Evolutionary conservation across 2,797 vertebrate species (phyloP), one percentile per base, ranked within the genome.

Genomic region (Channa striata): DNA sequence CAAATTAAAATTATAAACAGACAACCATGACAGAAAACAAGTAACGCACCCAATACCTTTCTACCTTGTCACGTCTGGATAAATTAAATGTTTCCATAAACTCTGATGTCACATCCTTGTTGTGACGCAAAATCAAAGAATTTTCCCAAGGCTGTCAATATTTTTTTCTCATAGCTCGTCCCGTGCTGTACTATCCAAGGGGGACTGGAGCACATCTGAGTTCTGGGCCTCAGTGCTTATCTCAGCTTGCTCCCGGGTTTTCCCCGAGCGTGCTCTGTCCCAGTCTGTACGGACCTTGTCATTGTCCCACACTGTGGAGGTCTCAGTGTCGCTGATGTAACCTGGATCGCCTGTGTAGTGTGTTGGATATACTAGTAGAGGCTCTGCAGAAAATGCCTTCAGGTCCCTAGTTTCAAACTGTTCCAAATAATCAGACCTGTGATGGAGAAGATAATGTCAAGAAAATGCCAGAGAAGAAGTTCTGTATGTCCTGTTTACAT

Each of bases 251-350:
- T 96, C 93, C 6, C 87, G 85, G 39, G 95, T 97, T 89, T 98
- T 98, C 66, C 95, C 95, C 0, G 96, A 96, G 51, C 94, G 95
- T 11, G 92, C 94, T 1, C 96, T 91, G 91, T 97, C 96, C 96
- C 97, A 97, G 90, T 97, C 96, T 0, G 97, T 97, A 44, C 81
- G 92, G 44, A 95, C 62, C 1, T 83, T 92, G 37, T 97, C 96
- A 1, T 97, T 95, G 91, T 97, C 94, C 97, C 97, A 98, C 39
- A 97, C 91, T 0, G 95, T 96, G 6, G 97, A 98, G 40, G 97
- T 98, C 86, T 98, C 97, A 0, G 97, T 98, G 92, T 98, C 97
- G 0, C 97, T 98, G 79, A 98, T 88, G 57, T 98, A 98, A 2
- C 97, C 97, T 0, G 88, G 44, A 2, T 98, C 97, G 0, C 97